These are phyloP conservation scores for Parasteatoda tepidariorum DNA, from an alignment of 1,140 invertebrate genomes.

Conservation along the genomic window DNA sequence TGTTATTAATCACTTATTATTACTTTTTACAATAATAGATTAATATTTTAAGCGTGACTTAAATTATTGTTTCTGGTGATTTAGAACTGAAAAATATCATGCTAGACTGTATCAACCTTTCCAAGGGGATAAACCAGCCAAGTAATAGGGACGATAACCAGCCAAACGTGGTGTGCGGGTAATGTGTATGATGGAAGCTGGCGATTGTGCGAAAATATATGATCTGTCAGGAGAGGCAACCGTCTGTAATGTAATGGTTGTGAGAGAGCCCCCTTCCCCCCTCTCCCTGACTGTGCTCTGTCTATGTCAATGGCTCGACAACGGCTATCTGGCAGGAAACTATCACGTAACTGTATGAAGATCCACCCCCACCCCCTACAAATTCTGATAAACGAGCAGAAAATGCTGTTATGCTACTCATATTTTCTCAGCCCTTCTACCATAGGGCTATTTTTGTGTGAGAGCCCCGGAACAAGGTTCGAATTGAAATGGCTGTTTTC, in stretches of 20 bases:
- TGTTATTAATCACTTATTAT: no score
- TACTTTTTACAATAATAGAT: no score
- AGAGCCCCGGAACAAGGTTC: not conserved
- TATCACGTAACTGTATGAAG: constrained; percentile 22
- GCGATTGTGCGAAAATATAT: constrained; percentile 61
- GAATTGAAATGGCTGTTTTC: not conserved
- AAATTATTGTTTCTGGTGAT: no score
- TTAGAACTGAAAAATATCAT: no score
- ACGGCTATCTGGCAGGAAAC: constrained; percentile 29
- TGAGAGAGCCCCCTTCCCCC: constrained; percentile 29
- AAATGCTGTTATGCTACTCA: constrained; percentile 4
- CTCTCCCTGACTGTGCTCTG: constrained; percentile 5
- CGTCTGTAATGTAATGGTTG: constrained; percentile 61
- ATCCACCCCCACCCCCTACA: not conserved
- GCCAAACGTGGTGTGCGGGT: not conserved
- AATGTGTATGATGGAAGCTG: constrained; percentile 55
- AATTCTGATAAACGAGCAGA: constrained; percentile 30
- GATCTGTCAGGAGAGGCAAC: constrained; percentile 60
- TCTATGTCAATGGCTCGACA: constrained; percentile 56
- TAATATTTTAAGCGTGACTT: no score
- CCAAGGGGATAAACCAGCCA: no score
- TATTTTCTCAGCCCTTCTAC: not conserved
- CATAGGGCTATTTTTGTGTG: not conserved
- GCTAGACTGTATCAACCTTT: no score
- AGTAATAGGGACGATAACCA: not conserved